Evolutionary conservation across 2,113 vertebrate species (phyloP).

Genomic region (Acrocephalus kingi): DNA sequence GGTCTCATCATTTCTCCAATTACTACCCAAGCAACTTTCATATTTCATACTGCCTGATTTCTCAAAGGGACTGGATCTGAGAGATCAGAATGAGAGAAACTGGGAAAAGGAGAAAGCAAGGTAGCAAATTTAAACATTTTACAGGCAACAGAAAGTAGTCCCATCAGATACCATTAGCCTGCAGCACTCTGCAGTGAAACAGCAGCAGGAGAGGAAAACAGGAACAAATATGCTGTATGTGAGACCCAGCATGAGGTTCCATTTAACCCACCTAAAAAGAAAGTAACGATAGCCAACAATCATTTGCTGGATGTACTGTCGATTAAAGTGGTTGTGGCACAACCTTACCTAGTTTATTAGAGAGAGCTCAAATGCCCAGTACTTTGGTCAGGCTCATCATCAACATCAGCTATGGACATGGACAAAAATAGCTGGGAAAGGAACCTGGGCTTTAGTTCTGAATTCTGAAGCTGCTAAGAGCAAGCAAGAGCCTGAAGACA

Average conservation of each 20-base stretch:
- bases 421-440: background rate
- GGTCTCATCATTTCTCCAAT: conserved; percentile 79
- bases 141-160: conserved; percentile 19
- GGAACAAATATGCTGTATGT: conserved; percentile 51
- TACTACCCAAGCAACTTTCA: conserved; percentile 81
- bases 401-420: background rate
- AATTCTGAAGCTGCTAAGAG: background rate
- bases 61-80: conserved; percentile 73
- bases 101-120: conserved; percentile 18
- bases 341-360: background rate
- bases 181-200: conserved; percentile 23
- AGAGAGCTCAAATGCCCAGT: background rate
- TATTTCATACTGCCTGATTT: conserved; percentile 82
- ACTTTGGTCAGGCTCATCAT: background rate
- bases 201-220: conserved; percentile 16
- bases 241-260: background rate
- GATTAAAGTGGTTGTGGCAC: background rate
- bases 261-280: background rate
- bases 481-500: background rate
- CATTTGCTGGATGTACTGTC: background rate
- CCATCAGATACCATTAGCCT: conserved; percentile 33
- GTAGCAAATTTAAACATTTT: conserved; percentile 34
- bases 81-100: conserved; percentile 72
- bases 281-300: background rate
- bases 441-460: background rate